phyloP scores from a whole-genome alignment of 2,888 invertebrate species.

The Pinctada fucata region DNA sequence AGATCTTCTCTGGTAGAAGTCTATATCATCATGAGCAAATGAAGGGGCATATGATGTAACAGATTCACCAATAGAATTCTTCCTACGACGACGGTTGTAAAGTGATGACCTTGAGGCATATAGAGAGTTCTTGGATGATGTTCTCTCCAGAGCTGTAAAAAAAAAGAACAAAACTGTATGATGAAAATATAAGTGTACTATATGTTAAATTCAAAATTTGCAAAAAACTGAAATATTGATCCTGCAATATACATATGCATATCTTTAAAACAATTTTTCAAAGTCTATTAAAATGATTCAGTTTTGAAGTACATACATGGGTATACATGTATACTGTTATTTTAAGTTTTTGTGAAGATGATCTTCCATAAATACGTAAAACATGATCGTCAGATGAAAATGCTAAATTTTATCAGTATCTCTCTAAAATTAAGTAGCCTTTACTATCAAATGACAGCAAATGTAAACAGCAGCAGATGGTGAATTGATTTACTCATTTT shows the following conservation, averaged over 20 bases:
- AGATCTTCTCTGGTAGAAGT: conserved; percentile 48
- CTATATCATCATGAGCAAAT: conserved; percentile 66
- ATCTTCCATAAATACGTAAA: too few relatives aligned
- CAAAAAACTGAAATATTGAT: too few relatives aligned
- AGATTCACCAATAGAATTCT: conserved; percentile 58
- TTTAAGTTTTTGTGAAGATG: too few relatives aligned
- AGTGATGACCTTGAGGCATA: conserved; percentile 68
- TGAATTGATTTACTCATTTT: too few relatives aligned
- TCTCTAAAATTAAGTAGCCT: too few relatives aligned
- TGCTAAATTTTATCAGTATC: too few relatives aligned
- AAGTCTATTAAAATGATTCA: background rate
- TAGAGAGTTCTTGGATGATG: conserved; percentile 63
- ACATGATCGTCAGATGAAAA: too few relatives aligned
- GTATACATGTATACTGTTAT: too few relatives aligned
- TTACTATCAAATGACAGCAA: too few relatives aligned
- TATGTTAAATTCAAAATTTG: background rate
- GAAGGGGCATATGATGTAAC: conserved; percentile 49
- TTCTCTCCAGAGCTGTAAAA: conserved; percentile 60
- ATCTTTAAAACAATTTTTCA: background rate
- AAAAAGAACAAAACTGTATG: background rate
- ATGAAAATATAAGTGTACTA: background rate
- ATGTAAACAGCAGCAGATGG: too few relatives aligned
- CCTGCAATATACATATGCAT: background rate
- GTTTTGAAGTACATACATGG: too few relatives aligned
- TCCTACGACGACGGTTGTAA: conserved; percentile 60